Evolutionary conservation across 2,888 invertebrate genomes (phyloP).

Genomic region (Frankliniella intonsa): DNA sequence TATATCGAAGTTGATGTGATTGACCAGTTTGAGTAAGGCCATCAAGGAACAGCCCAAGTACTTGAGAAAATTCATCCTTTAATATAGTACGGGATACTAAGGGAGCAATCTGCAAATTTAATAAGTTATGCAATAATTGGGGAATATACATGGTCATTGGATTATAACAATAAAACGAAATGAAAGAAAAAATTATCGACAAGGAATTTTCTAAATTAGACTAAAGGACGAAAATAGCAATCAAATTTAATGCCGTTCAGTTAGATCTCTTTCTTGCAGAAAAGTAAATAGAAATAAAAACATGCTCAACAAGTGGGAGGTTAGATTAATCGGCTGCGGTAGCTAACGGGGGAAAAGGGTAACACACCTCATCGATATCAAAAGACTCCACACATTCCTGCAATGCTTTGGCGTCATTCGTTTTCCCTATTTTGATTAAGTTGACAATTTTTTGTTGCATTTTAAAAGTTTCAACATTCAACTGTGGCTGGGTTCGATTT

Average conservation of each 20-base stretch:
- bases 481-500: too few relatives aligned
- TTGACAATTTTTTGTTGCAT: constrained; percentile 21
- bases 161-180: too few relatives aligned
- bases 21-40: constrained; percentile 2
- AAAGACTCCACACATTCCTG: neutral
- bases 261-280: neutral
- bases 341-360: too few relatives aligned
- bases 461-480: neutral
- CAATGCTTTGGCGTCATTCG: neutral
- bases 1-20: neutral
- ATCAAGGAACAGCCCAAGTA: neutral
- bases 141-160: neutral
- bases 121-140: neutral
- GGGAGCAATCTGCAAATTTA: neutral
- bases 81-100: neutral
- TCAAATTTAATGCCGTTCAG: neutral
- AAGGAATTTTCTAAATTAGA: too few relatives aligned
- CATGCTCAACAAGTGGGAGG: neutral
- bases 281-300: neutral
- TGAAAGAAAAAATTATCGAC: too few relatives aligned
- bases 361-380: neutral
- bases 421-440: neutral
- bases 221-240: neutral
- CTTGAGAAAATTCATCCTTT: neutral
- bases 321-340: too few relatives aligned